Conservation (phyloP, 2,113 vertebrate genomes). For the Neogale vison region DNA sequence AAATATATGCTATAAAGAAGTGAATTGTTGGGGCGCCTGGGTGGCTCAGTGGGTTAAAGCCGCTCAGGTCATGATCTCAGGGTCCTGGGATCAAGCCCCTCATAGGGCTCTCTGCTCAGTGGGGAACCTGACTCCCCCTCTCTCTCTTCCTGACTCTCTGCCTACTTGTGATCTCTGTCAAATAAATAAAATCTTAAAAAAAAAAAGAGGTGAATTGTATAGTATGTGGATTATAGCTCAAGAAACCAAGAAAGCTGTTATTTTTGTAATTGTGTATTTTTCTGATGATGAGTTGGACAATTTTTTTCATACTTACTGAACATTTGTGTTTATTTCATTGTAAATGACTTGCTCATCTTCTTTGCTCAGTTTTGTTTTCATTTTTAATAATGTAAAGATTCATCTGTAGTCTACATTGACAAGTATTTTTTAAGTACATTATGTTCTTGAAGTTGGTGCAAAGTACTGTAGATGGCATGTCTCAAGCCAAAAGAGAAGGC, state of each 20-base stretch:
- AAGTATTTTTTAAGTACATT: conserved; percentile 33
- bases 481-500: conserved; percentile 35
- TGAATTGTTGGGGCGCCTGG: neutral
- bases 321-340: neutral
- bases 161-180: too few species aligned
- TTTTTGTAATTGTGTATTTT: neutral
- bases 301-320: neutral
- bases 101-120: too few species aligned
- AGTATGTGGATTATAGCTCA: neutral
- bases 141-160: too few species aligned
- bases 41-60: too few species aligned
- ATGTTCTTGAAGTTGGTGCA: conserved; percentile 36
- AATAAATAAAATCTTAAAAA: too few species aligned
- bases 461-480: neutral
- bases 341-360: neutral
- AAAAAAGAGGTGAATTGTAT: neutral
- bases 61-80: too few species aligned
- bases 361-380: neutral
- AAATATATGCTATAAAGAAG: neutral
- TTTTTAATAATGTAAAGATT: neutral
- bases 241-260: neutral
- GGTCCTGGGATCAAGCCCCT: too few species aligned
- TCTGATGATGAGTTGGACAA: neutral
- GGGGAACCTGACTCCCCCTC: too few species aligned
- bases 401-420: neutral